Percentiles rank a stretch among this genome's conserved stretches.
Conservation (phyloP, 1,140 invertebrate genomes). For the Drosophila kanapiae region DNA sequence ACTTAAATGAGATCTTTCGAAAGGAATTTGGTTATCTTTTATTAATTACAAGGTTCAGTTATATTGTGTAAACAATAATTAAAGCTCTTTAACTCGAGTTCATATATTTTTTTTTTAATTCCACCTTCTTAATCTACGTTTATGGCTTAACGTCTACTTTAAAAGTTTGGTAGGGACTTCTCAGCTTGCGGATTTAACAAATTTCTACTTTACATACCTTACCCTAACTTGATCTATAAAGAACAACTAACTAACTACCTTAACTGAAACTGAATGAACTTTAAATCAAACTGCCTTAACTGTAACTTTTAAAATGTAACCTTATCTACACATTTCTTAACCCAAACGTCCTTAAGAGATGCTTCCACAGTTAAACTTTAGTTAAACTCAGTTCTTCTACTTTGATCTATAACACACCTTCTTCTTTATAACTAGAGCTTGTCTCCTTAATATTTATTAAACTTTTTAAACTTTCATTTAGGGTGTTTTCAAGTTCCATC, state of each 20-base stretch:
- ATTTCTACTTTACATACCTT: neutral
- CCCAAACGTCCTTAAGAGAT: neutral
- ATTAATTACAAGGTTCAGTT: neutral
- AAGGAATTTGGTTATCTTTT: neutral
- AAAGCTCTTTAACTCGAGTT: neutral
- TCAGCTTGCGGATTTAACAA: neutral
- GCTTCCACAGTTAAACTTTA: neutral
- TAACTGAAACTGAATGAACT: too few species aligned
- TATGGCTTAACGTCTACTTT: neutral
- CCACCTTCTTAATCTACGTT: neutral
- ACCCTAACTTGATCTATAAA: neutral
- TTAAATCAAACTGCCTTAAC: neutral
- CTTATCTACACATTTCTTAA: too few species aligned
- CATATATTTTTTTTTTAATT: neutral
- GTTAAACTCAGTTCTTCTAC: too few species aligned
- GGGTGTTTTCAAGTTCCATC: too few species aligned
- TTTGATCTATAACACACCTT: neutral
- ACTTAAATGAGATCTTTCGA: neutral
- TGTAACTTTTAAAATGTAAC: neutral
- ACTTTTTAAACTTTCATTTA: neutral
- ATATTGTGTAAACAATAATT: neutral
- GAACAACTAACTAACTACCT: neutral
- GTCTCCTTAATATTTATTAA: neutral
- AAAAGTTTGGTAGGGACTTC: too few species aligned
- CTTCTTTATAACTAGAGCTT: neutral